phyloP scores from a whole-genome alignment of 2,113 vertebrate genomes.

The Hyaena hyaena region DNA sequence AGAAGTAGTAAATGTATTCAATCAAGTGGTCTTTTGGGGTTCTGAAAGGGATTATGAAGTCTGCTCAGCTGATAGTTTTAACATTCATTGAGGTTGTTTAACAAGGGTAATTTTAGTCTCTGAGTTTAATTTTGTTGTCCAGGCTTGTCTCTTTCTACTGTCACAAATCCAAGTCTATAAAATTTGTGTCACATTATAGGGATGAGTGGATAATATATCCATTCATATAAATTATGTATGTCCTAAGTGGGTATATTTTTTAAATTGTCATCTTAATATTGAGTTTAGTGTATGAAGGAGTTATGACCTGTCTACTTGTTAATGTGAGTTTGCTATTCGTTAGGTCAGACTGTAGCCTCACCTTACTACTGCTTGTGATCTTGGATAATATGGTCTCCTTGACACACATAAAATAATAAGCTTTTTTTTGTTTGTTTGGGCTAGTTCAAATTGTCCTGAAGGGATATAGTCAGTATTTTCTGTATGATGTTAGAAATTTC shows the following conservation, averaged over 20 bases:
- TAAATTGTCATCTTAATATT: conserved; percentile 63
- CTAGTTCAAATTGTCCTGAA: conserved; percentile 36
- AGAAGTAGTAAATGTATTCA: conserved; percentile 99
- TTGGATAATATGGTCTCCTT: conserved; percentile 45
- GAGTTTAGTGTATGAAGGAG: conserved; percentile 43
- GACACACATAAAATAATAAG: conserved; percentile 60
- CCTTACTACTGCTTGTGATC: conserved; percentile 39
- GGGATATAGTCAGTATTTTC: conserved; percentile 1
- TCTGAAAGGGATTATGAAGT: conserved; percentile 90
- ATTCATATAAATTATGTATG: conserved; percentile 64
- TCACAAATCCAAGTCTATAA: conserved; percentile 66
- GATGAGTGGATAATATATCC: conserved; percentile 63
- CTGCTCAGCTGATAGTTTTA: conserved; percentile 98
- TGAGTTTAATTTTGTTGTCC: conserved; percentile 84
- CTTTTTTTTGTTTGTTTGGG: conserved; percentile 65
- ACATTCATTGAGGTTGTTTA: conserved; percentile 88
- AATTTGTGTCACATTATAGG: conserved; percentile 67
- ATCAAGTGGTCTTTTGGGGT: conserved; percentile 96
- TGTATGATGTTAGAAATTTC: conserved; percentile 33
- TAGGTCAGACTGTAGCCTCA: conserved; percentile 49
- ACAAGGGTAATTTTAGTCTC: conserved; percentile 86
- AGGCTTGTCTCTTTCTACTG: conserved; percentile 79
- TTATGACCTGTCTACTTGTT: conserved; percentile 58
- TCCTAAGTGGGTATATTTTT: conserved; percentile 58
- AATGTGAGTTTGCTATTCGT: conserved; percentile 52